phyloP scores from a whole-genome alignment of 2,113 vertebrate species.

The Orientallactaga bullata region DNA sequence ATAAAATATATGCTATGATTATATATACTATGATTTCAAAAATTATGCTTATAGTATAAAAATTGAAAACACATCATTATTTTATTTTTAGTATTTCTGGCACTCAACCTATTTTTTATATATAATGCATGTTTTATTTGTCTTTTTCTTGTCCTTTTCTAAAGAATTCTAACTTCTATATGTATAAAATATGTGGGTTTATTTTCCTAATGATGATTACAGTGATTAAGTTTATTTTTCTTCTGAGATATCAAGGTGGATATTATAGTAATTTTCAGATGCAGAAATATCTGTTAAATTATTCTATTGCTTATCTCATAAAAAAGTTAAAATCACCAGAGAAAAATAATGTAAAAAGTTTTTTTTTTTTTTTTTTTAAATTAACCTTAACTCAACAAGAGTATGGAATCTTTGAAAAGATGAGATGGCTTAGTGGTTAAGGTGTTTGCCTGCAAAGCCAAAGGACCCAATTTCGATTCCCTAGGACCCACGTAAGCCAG shows the following conservation, averaged over 20 bases:
- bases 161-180: slow-evolving; percentile 74
- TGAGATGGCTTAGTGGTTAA: too few species aligned
- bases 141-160: slow-evolving; percentile 24
- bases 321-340: slow-evolving; percentile 47
- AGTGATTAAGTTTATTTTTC: slow-evolving; percentile 85
- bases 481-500: too few species aligned
- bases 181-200: slow-evolving; percentile 76
- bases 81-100: slow-evolving; percentile 11
- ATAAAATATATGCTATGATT: background rate
- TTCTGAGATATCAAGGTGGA: slow-evolving; percentile 81
- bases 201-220: slow-evolving; percentile 81
- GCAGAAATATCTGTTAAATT: slow-evolving; percentile 79
- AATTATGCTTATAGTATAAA: slow-evolving; percentile 32
- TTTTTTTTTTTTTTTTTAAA: background rate
- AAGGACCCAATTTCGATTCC: too few species aligned
- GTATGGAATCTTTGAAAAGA: background rate
- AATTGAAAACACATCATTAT: slow-evolving; percentile 25
- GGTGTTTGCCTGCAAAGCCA: too few species aligned
- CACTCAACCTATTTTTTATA: slow-evolving; percentile 12
- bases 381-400: slow-evolving; percentile 3
- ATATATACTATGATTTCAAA: slow-evolving; percentile 45
- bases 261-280: slow-evolving; percentile 86
- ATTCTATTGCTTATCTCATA: slow-evolving; percentile 29
- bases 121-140: slow-evolving; percentile 37
- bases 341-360: background rate